Conservation (phyloP, 2,888 invertebrate genomes). For the Tipula lateralis region DNA sequence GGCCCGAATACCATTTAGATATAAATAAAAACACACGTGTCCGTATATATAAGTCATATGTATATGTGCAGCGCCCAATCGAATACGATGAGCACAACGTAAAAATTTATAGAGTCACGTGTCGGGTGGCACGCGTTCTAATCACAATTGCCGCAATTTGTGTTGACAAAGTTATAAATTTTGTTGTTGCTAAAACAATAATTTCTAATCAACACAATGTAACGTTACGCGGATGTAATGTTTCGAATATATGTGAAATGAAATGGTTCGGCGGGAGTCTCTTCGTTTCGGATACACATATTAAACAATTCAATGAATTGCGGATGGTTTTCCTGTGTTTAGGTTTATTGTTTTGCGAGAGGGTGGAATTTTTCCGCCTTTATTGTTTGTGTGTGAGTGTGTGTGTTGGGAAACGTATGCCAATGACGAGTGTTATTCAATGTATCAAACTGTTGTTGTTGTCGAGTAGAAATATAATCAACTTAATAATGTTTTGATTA, state of each 20-base stretch:
- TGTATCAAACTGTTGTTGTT: neutral
- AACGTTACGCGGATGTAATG: neutral
- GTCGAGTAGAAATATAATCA: neutral
- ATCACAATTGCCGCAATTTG: conserved; percentile 19
- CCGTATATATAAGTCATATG: neutral
- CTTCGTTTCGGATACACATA: conserved; percentile 11
- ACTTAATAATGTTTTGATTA: neutral
- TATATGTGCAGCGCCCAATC: neutral
- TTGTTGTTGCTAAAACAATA: neutral
- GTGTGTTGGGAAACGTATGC: neutral
- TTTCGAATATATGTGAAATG: neutral
- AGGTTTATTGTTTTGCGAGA: neutral
- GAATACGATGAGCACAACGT: neutral
- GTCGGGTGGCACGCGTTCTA: neutral
- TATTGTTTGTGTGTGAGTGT: neutral
- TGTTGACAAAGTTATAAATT: conserved; percentile 11
- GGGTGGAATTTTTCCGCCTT: neutral
- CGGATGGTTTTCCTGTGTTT: conserved; percentile 15
- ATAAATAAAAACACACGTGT: neutral
- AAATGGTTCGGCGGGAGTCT: neutral
- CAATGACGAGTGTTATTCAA: neutral
- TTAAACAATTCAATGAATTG: neutral
- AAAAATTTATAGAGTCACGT: neutral
- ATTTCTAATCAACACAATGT: conserved; percentile 6
- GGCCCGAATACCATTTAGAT: neutral